phyloP scores from a whole-genome alignment of 2,113 vertebrate genomes.

The Erinaceus europaeus region DNA sequence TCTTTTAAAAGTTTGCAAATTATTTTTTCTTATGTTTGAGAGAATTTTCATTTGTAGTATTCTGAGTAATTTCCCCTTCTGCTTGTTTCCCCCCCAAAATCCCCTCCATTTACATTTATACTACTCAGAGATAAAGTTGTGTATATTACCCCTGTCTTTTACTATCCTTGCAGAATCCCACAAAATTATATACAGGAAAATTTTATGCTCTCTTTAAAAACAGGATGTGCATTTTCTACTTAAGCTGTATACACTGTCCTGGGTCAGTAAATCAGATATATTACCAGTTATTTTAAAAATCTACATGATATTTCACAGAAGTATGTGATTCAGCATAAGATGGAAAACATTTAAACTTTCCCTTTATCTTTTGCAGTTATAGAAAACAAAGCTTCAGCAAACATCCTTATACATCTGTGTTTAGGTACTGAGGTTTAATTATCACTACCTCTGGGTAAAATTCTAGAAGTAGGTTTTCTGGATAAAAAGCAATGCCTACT shows the following conservation, averaged over 20 bases:
- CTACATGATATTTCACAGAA: background rate
- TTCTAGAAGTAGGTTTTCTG: background rate
- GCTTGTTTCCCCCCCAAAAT: no score
- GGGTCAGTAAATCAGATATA: background rate
- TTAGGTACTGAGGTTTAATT: background rate
- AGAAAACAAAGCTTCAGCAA: background rate
- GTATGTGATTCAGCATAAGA: accelerated
- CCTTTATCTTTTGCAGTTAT: background rate
- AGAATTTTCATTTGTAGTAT: background rate
- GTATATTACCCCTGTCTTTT: background rate
- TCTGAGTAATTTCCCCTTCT: background rate
- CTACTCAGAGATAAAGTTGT: background rate
- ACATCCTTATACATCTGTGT: background rate
- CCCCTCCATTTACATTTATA: background rate
- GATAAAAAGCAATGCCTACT: background rate
- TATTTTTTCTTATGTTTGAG: background rate
- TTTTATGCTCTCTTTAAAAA: background rate
- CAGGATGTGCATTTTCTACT: background rate
- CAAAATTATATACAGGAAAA: background rate
- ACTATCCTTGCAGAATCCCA: background rate
- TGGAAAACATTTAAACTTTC: background rate
- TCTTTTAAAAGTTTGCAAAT: background rate
- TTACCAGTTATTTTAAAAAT: slow-evolving; percentile 6
- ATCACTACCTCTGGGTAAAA: background rate
- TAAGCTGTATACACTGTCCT: background rate